Evolutionary conservation across 1,140 invertebrate species (phyloP).

Genomic region (Tetramorium alpestre): DNA sequence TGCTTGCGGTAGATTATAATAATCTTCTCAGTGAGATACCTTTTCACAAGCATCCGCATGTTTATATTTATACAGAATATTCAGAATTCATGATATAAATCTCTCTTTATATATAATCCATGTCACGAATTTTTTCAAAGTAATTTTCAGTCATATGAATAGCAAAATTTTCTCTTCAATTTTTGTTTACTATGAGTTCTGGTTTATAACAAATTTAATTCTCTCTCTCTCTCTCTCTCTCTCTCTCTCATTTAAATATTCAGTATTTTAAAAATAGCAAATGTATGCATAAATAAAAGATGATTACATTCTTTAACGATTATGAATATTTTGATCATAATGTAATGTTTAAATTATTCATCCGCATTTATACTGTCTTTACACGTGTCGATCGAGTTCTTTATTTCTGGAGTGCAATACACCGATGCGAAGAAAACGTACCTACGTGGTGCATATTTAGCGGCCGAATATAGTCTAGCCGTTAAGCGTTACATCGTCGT

Average conservation of each 20-base stretch:
- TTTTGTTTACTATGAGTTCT: not conserved
- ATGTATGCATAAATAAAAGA: not conserved
- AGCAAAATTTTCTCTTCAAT: not conserved
- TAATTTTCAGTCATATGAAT: not conserved
- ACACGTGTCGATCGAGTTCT: not conserved
- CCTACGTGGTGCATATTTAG: not conserved
- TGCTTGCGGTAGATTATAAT: conserved; percentile 16
- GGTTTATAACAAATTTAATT: not conserved
- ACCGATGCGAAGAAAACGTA: not conserved
- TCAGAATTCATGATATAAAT: conserved; percentile 3
- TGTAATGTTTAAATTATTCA: conserved; percentile 35
- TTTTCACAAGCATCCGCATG: not conserved
- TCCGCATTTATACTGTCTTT: not conserved
- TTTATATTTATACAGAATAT: not conserved
- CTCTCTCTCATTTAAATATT: not conserved
- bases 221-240: not conserved
- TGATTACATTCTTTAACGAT: not conserved
- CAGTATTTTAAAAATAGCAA: not conserved
- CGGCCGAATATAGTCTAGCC: conserved; percentile 4
- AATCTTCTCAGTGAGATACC: not conserved
- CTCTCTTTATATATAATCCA: not conserved
- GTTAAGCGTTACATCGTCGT: conserved; percentile 31
- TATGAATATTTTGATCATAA: not conserved
- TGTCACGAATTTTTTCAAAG: not conserved
- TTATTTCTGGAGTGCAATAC: not conserved